Evolutionary conservation across 2,113 vertebrate genomes (phyloP).

Genomic region (Mus musculus): GRCm39 chr5:52235001-52235500

Average conservation of each 20-base stretch:
- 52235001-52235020: background rate
- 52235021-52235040: background rate
- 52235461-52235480: slow-evolving; percentile 19
- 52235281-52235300: background rate
- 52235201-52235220: background rate
- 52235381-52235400: slow-evolving; percentile 68
- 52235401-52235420: slow-evolving; percentile 61
- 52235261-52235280: too few relatives aligned
- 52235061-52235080: background rate
- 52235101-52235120: background rate
- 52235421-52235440: slow-evolving; percentile 52
- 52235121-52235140: background rate
- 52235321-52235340: slow-evolving; percentile 55
- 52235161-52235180: background rate
- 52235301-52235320: slow-evolving; percentile 20
- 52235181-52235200: background rate
- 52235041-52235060: background rate
- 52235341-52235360: slow-evolving; percentile 67
- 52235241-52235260: background rate
- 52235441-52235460: slow-evolving; percentile 38
- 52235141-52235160: background rate
- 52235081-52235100: background rate
- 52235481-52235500: background rate
- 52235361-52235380: slow-evolving; percentile 69
- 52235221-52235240: background rate